These are phyloP conservation scores for Lepisosteus osseus DNA, from an alignment of 2,113 vertebrate species.

Conservation along the genomic window DNA sequence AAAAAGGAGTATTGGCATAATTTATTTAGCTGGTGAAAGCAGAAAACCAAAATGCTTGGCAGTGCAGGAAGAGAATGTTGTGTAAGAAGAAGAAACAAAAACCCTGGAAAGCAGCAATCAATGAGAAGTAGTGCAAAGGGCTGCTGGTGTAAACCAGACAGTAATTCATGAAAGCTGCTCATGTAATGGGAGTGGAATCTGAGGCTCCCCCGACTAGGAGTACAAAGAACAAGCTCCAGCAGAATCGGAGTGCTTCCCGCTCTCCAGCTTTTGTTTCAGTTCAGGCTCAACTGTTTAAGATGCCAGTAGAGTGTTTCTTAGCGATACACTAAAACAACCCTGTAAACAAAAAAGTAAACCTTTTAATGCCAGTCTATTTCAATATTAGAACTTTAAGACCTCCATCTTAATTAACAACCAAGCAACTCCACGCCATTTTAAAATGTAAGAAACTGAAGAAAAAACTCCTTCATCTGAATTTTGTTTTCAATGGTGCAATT, in stretches of 20 bases:
- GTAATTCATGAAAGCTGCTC: slow-evolving; percentile 65
- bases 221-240: slow-evolving; percentile 61
- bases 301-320: slow-evolving; percentile 3
- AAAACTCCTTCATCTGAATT: no score
- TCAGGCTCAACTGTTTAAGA: slow-evolving; percentile 4
- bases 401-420: no score
- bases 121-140: slow-evolving; percentile 63
- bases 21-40: slow-evolving; percentile 61
- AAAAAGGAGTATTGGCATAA: slow-evolving; percentile 17
- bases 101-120: slow-evolving; percentile 55
- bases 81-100: slow-evolving; percentile 62
- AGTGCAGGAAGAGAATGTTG: slow-evolving; percentile 16
- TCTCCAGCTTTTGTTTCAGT: slow-evolving; percentile 42
- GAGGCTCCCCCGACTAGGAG: slow-evolving; percentile 55
- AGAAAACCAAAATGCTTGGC: slow-evolving; percentile 59
- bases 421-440: no score
- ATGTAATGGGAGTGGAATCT: slow-evolving; percentile 70
- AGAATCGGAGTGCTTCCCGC: slow-evolving; percentile 54
- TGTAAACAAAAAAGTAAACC: no score
- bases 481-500: no score
- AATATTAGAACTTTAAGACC: no score
- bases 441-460: no score
- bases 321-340: background rate
- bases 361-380: no score
- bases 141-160: slow-evolving; percentile 63